Evolutionary conservation across 2,888 invertebrate genomes (phyloP), one percentile per base, ranked within the genome.

Genomic region (Drosophila anceps): DNA sequence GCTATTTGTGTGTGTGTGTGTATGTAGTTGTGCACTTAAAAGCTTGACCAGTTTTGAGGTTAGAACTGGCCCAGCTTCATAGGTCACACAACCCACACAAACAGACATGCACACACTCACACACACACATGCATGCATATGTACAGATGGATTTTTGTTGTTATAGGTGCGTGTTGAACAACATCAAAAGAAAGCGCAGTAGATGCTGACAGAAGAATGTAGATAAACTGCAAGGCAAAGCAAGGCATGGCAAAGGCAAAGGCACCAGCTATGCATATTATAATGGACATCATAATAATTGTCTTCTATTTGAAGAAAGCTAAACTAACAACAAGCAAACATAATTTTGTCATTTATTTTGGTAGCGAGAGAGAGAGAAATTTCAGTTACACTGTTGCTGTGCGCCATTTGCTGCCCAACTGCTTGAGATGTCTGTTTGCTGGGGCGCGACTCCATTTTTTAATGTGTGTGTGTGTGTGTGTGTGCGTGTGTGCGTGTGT

Each of bases 41-140:
- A 65, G 64, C 64, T 59, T 63, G 73, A 71, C 79, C 73, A 71
- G 71, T 74, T 82, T 84, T 84, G 82, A 89, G 89, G 84, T 87
- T 89, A 86, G 87, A 85, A 80, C 63, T 61, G 65, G 55, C 60
- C 41, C 80, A 75, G 77, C 76, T 75, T 77, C 77, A 64, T 67
- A 68, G 80, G 77, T 79, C 80, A 77, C 33, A 69, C 63, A 59
- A 60, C 60, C 44, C 48, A 67, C 64, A 62, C 44, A 43, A 15
- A 31, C 12, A 60, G 8, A 8, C 51, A 64, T 3, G 43, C 62
- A 62, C 24, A 35, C 51, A 24, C 6, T 33, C 35, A 41, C 39
- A 60, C 55, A 66, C 27, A 27, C 37, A n/a, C 31, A 44, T 35
- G 57, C 51, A 60, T n/a, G n/a, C 39, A 54, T 29, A 13, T 37